Evolutionary conservation across 1,140 invertebrate species (phyloP), one percentile per base, ranked within the genome.

Genomic region (Camponotus vicinus): DNA sequence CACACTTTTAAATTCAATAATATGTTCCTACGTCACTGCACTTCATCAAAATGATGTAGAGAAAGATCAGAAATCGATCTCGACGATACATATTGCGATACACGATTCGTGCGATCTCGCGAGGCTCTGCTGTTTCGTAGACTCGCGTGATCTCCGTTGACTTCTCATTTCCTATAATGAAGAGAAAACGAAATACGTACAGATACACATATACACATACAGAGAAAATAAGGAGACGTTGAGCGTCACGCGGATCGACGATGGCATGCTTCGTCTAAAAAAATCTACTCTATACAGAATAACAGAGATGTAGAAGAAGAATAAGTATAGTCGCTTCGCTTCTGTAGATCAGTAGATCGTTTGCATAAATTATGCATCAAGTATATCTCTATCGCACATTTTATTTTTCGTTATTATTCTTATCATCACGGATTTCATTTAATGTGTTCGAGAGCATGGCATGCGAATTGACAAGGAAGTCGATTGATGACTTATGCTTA

Each of bases 391-490:
- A 21, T 63, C 55, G 63, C 57, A 86, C 52, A 61, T 21, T 34
- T 69, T 52, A 18, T 13, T 52, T 52, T 63, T 69, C 55, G 40
- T 76, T 52, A 45, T 73, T 55, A 71, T 86, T 70, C 18, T 86
- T 77, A 73, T 57, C 73, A 77, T 66, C 52, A 63, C 86, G 73
- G 61, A 63, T 70, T 52, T 85, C 57, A 42, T 64, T 90, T 71
- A 61, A 90, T 86, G 70, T 85, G 82, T 73, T 91, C 88, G 76
- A 79, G 64, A 57, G 90, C 90, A 92, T 92, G 90, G 89, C 90
- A 92, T 92, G 90, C 40, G 8, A 90, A 18, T 86, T 89, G 37
- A 57, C 32, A 32, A 69, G 45, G 37, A 45, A 61, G 21, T 45
- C 70, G 40, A 15, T 83, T 45, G 55, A 32, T 63, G 37, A 49